phyloP scores from a whole-genome alignment of 1,140 invertebrate genomes.

The Magallana gigas region DNA sequence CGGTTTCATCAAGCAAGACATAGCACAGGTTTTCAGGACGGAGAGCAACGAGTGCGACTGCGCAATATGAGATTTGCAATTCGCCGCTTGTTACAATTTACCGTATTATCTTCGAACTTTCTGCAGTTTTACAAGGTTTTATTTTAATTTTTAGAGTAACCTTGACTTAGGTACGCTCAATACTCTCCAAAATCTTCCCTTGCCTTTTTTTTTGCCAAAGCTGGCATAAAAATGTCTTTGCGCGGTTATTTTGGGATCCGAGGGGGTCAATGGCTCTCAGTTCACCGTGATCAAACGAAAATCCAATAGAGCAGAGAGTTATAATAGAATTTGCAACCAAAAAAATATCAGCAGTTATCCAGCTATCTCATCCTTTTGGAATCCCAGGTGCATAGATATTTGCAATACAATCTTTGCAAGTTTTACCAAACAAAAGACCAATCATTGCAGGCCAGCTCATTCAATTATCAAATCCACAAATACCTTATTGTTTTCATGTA shows the following conservation, averaged over 20 bases:
- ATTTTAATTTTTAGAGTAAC: not conserved
- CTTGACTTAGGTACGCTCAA: not conserved
- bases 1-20: not conserved
- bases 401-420: too few relatives aligned
- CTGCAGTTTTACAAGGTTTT: not conserved
- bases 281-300: not conserved
- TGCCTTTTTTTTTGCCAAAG: not conserved
- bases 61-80: not conserved
- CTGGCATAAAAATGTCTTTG: not conserved
- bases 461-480: too few relatives aligned
- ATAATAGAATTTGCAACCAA: slow-evolving; percentile 4
- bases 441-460: too few relatives aligned
- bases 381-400: too few relatives aligned
- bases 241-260: not conserved
- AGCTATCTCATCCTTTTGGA: too few relatives aligned
- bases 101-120: not conserved
- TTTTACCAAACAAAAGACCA: too few relatives aligned
- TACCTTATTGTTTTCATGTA: too few relatives aligned
- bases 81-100: too few relatives aligned
- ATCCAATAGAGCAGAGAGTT: not conserved
- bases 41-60: not conserved
- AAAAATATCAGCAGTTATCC: too few relatives aligned
- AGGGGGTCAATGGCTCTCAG: not conserved
- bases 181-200: not conserved
- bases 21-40: not conserved